phyloP scores from a whole-genome alignment of 2,888 invertebrate genomes.

The Tenthredo amoena region DNA sequence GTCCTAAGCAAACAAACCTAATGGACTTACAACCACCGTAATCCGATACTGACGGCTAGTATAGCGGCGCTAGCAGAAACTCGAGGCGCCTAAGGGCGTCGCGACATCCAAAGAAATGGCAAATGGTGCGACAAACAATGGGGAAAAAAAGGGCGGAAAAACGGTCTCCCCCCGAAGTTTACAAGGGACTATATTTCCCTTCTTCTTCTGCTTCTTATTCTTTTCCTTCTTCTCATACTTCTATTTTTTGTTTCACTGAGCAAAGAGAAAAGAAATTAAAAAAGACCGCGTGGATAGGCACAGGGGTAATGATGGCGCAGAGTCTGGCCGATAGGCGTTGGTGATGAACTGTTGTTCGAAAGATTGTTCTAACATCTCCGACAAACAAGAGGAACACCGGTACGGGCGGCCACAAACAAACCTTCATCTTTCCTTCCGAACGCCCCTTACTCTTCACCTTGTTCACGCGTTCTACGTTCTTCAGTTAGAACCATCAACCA shows the following conservation, averaged over 20 bases:
- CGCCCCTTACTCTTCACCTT: not conserved
- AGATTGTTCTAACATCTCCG: constrained; percentile 70
- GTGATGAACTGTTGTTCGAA: constrained; percentile 60
- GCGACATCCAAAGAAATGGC: constrained; percentile 47
- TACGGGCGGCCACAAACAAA: constrained; percentile 69
- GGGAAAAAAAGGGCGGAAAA: constrained; percentile 13
- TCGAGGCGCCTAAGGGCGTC: constrained; percentile 39
- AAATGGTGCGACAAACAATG: constrained; percentile 54
- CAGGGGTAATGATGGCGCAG: constrained; percentile 44
- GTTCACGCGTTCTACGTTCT: constrained; percentile 36
- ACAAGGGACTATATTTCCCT: constrained; percentile 28
- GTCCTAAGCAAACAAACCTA: constrained; percentile 62
- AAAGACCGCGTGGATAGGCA: constrained; percentile 60
- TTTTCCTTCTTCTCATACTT: not conserved
- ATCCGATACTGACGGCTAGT: constrained; percentile 40
- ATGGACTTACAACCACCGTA: constrained; percentile 57
- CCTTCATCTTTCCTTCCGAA: constrained; percentile 52
- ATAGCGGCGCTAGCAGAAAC: constrained; percentile 29
- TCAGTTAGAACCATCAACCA: constrained; percentile 40
- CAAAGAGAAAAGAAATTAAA: constrained; percentile 50
- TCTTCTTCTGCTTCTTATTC: not conserved
- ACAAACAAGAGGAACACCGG: constrained; percentile 67
- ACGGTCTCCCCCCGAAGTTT: constrained; percentile 39
- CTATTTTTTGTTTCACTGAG: not conserved
- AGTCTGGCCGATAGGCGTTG: constrained; percentile 57